These are phyloP conservation scores for Sarotherodon lohbergeri DNA, from an alignment of 2,113 vertebrate species.

Conservation along the genomic window DNA sequence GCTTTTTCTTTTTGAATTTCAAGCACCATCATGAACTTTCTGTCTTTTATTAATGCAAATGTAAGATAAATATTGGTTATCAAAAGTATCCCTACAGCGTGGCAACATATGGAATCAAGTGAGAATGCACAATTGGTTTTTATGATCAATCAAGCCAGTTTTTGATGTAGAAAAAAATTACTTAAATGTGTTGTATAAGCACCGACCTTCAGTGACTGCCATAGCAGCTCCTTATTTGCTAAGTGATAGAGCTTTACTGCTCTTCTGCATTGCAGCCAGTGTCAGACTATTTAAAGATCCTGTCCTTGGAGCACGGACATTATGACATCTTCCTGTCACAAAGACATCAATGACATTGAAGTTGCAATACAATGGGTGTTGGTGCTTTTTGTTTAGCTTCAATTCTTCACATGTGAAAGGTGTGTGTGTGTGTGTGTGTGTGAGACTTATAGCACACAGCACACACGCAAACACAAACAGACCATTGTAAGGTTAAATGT, in stretches of 20 bases:
- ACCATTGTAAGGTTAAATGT: not conserved
- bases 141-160: not conserved
- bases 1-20: not conserved
- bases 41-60: not conserved
- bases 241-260: conserved; percentile 34
- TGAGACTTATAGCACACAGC: not conserved
- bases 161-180: not conserved
- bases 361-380: not conserved
- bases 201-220: not conserved
- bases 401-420: not conserved
- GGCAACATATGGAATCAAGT: no score
- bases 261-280: conserved; percentile 28
- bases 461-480: not conserved
- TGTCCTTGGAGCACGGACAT: not conserved
- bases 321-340: not conserved
- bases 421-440: no score
- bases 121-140: not conserved
- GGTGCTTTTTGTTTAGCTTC: not conserved
- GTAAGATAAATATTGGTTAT: not conserved
- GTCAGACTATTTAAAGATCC: conserved; percentile 47
- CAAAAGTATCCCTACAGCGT: not conserved
- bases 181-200: not conserved
- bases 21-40: not conserved
- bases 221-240: conserved; percentile 4
- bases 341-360: not conserved